phyloP scores from a whole-genome alignment of 2,888 invertebrate genomes.

The Limulus polyphemus region DNA sequence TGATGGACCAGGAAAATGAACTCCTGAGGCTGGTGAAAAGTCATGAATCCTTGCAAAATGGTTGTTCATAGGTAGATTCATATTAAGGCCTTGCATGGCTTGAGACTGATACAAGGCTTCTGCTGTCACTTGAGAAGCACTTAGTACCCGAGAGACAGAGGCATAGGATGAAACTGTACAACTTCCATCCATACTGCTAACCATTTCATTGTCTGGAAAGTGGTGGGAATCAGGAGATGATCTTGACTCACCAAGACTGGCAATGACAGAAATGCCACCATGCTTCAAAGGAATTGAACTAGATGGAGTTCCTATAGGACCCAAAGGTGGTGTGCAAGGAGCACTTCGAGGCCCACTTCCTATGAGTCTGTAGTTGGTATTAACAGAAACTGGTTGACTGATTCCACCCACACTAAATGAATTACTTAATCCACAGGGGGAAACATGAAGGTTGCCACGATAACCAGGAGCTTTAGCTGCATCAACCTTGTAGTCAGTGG shows the following conservation, averaged over 20 bases:
- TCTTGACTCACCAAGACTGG: conserved; percentile 2
- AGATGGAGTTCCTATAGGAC: conserved; percentile 21
- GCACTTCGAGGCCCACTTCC: conserved; percentile 29
- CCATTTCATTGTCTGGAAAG: conserved; percentile 8
- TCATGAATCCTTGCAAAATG: no score
- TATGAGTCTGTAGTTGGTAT: conserved; percentile 20
- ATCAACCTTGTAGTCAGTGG: conserved; percentile 45
- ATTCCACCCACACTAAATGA: no score
- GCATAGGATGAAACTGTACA: neutral
- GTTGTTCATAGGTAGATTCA: no score
- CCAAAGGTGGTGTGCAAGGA: conserved; percentile 29
- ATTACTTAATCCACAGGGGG: no score
- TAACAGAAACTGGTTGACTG: conserved; percentile 5
- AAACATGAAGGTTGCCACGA: conserved; percentile 46
- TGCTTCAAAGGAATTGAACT: conserved; percentile 6
- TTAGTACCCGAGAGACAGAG: no score
- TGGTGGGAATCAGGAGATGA: conserved; percentile 15
- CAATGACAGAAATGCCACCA: neutral
- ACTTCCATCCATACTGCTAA: conserved; percentile 1
- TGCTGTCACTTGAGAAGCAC: no score
- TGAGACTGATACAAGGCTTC: no score
- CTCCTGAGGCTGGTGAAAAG: no score
- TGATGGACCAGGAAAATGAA: conserved; percentile 6
- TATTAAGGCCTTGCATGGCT: no score
- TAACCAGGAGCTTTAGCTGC: conserved; percentile 84